phyloP scores from a whole-genome alignment of 2,113 vertebrate genomes.

The Epinephelus cyanopodus region DNA sequence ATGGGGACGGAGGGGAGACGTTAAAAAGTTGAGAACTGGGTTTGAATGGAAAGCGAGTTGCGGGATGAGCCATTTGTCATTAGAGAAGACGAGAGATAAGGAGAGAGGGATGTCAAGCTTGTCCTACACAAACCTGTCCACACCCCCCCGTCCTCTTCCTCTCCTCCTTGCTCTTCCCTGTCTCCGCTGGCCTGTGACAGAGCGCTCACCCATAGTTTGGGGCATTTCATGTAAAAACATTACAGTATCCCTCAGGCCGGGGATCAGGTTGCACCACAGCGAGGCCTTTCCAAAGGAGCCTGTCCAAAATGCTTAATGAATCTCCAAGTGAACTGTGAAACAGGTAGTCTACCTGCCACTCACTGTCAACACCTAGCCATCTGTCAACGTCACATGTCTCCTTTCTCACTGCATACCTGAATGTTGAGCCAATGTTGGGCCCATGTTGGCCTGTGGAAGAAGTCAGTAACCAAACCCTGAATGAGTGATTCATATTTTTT shows the following conservation, averaged over 20 bases:
- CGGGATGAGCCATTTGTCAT: slow-evolving; percentile 87
- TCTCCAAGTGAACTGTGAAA: slow-evolving; percentile 79
- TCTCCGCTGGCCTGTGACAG: slow-evolving; percentile 54
- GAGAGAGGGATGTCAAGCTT: slow-evolving; percentile 66
- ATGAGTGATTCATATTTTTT: slow-evolving; percentile 52
- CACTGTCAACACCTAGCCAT: slow-evolving; percentile 77
- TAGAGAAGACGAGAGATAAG: slow-evolving; percentile 56
- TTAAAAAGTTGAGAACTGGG: slow-evolving; percentile 88
- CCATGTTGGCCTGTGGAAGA: slow-evolving; percentile 29
- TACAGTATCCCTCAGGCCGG: slow-evolving; percentile 66
- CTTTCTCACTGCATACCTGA: slow-evolving; percentile 71
- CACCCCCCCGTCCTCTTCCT: not conserved
- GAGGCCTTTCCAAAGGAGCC: slow-evolving; percentile 63
- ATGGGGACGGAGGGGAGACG: slow-evolving; percentile 71
- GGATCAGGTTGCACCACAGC: slow-evolving; percentile 70
- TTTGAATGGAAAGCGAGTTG: slow-evolving; percentile 86
- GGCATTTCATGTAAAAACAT: slow-evolving; percentile 77
- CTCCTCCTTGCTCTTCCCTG: slow-evolving; percentile 21
- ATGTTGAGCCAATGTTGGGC: slow-evolving; percentile 54
- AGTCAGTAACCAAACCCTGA: slow-evolving; percentile 42
- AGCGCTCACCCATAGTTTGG: slow-evolving; percentile 54
- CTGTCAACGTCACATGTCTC: slow-evolving; percentile 70
- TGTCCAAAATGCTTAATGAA: slow-evolving; percentile 84
- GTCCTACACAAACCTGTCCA: slow-evolving; percentile 46
- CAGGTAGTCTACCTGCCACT: slow-evolving; percentile 79